These are phyloP conservation scores for Drosophila anomelani DNA, from an alignment of 2,888 invertebrate species.

Conservation along the genomic window DNA sequence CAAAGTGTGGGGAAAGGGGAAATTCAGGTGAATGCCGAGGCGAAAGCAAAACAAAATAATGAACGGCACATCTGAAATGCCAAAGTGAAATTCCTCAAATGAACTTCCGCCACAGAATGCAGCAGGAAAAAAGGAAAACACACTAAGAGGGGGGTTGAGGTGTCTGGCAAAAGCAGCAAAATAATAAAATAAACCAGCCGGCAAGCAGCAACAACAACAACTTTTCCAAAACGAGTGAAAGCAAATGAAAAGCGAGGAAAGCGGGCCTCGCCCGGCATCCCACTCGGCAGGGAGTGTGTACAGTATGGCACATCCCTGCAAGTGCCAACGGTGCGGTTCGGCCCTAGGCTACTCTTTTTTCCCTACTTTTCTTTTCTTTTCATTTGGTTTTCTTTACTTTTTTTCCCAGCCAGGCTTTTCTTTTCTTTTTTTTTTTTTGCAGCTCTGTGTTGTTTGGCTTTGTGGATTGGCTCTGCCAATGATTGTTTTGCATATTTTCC, in stretches of 20 bases:
- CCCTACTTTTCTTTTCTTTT: not conserved
- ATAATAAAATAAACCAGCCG: constrained; percentile 51
- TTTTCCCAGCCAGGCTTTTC: not conserved
- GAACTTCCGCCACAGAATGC: constrained; percentile 63
- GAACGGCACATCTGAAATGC: constrained; percentile 64
- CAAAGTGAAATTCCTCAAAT: constrained; percentile 66
- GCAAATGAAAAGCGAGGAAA: constrained; percentile 35
- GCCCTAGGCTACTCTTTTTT: not conserved
- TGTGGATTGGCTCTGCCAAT: constrained; percentile 35
- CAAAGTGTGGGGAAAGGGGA: not conserved
- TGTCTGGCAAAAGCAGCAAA: constrained; percentile 25
- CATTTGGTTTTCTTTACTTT: not conserved
- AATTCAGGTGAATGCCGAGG: constrained; percentile 15
- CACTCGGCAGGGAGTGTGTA: constrained; percentile 1
- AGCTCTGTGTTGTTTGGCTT: constrained; percentile 15
- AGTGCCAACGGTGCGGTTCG: constrained; percentile 7
- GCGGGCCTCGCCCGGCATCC: constrained; percentile 4
- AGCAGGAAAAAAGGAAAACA: constrained; percentile 26
- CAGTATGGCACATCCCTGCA: constrained; percentile 7
- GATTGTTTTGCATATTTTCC: constrained; percentile 38
- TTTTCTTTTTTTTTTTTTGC: not conserved
- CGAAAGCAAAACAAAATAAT: constrained; percentile 38
- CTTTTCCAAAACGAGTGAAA: constrained; percentile 28
- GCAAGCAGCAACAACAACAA: constrained; percentile 38
- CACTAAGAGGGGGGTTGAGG: not conserved